Evolutionary conservation across 2,113 vertebrate genomes (phyloP).

Genomic region (Cyanistes caeruleus): DNA sequence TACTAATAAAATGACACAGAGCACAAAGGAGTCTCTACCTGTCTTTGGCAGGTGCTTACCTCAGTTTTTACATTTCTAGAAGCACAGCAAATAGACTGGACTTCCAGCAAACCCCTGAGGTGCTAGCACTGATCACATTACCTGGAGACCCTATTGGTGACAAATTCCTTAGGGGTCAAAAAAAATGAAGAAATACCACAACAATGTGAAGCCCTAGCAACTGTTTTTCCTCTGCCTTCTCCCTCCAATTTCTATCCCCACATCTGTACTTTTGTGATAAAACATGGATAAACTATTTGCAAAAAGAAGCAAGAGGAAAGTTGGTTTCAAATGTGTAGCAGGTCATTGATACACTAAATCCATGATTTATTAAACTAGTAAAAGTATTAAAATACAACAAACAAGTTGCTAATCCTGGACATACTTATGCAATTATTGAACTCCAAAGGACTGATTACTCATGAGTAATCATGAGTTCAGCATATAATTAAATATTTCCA

Average conservation of each 20-base stretch:
- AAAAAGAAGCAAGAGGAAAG: not conserved
- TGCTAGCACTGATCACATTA: not conserved
- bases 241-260: not conserved
- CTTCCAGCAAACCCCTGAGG: not conserved
- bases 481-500: not conserved
- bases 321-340: not conserved
- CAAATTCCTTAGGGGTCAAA: not conserved
- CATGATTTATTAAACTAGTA: not conserved
- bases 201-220: not conserved
- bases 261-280: not conserved
- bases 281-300: not conserved
- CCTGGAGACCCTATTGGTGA: not conserved
- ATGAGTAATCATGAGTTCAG: not conserved
- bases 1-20: not conserved
- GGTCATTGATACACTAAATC: not conserved
- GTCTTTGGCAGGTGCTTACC: not conserved
- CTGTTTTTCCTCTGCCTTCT: not conserved
- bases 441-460: not conserved
- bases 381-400: not conserved
- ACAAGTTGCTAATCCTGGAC: not conserved
- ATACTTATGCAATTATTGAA: not conserved
- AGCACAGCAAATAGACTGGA: not conserved
- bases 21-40: not conserved
- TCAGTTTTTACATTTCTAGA: not conserved
- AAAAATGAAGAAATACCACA: not conserved